These are phyloP conservation scores for Alosa sapidissima DNA, from an alignment of 2,797 vertebrate species.

Conservation along the genomic window DNA sequence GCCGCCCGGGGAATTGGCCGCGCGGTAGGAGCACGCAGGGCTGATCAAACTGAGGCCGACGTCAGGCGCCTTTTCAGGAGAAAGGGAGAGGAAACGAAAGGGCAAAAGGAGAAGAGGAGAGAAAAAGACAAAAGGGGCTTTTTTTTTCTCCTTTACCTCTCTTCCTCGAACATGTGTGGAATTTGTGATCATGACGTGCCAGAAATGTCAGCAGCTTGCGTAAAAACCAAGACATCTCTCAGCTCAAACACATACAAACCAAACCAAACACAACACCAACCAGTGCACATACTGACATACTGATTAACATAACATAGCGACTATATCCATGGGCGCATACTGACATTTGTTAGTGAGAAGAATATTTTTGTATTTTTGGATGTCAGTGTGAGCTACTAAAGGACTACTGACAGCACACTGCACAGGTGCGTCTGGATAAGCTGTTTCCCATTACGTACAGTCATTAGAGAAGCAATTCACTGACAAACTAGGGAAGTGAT, in stretches of 20 bases:
- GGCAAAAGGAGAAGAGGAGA: background rate
- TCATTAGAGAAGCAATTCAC: background rate
- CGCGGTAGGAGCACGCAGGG: background rate
- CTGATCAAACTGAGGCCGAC: constrained; percentile 5
- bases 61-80: background rate
- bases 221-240: background rate
- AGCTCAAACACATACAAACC: background rate
- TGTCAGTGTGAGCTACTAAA: background rate
- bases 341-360: background rate
- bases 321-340: background rate
- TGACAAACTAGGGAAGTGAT: background rate
- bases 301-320: background rate
- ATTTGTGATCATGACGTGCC: background rate
- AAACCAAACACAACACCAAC: background rate
- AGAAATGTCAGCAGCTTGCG: background rate
- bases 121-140: background rate
- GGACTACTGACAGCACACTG: background rate
- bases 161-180: background rate
- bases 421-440: background rate
- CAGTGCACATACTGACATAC: background rate
- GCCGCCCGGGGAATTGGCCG: constrained; percentile 10
- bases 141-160: background rate
- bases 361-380: background rate
- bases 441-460: background rate
- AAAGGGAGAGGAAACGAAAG: background rate